These are phyloP conservation scores for Aleiodes alternator DNA, from an alignment of 2,888 invertebrate species.

Conservation along the genomic window DNA sequence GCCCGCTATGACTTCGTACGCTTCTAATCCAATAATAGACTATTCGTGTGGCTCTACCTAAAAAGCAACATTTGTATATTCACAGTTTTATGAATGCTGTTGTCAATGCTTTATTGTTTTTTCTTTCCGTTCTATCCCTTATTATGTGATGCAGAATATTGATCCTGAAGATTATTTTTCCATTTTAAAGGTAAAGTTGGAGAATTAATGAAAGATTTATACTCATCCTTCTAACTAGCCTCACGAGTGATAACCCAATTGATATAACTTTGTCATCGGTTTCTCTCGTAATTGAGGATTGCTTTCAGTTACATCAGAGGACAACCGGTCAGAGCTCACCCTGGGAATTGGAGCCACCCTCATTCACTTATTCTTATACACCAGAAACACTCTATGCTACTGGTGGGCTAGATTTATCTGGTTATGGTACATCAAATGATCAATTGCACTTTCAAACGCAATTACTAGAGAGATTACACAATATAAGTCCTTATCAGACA, in stretches of 20 bases:
- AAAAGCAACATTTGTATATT: constrained; percentile 36
- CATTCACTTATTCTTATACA: constrained; percentile 67
- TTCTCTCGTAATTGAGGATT: constrained; percentile 10
- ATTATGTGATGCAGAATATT: constrained; percentile 67
- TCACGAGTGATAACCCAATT: neutral
- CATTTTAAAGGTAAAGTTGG: neutral
- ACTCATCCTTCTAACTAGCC: constrained; percentile 1
- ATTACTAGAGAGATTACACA: constrained; percentile 77
- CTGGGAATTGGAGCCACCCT: constrained; percentile 69
- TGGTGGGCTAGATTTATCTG: constrained; percentile 61
- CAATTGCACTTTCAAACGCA: constrained; percentile 76
- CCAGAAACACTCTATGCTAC: constrained; percentile 62
- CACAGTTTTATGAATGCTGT: constrained; percentile 22
- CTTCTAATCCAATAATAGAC: constrained; percentile 44
- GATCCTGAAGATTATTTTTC: constrained; percentile 63
- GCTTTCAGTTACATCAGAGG: constrained; percentile 53
- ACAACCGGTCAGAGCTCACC: constrained; percentile 65
- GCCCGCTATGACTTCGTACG: constrained; percentile 16
- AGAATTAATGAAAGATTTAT: neutral
- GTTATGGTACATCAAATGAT: constrained; percentile 64
- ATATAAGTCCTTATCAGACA: constrained; percentile 74
- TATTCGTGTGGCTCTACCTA: constrained; percentile 35
- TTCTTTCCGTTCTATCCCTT: neutral
- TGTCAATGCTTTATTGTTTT: neutral
- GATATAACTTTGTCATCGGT: neutral